Evolutionary conservation across 2,888 invertebrate genomes (phyloP).

Genomic region (Acleris laterana): DNA sequence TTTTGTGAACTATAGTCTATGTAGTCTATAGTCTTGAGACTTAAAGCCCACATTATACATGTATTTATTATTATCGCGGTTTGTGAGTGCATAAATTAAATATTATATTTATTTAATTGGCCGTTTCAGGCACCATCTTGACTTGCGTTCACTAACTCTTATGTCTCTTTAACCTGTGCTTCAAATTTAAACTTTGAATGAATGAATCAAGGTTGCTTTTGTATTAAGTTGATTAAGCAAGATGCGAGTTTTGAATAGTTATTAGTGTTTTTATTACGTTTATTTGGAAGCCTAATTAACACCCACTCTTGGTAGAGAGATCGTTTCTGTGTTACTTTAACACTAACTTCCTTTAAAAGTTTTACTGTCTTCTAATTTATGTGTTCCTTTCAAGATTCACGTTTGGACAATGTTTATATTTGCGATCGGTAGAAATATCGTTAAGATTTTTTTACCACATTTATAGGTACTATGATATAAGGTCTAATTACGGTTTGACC

Average conservation of each 20-base stretch:
- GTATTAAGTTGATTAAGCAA: background rate
- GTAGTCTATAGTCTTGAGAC: background rate
- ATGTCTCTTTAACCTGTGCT: background rate
- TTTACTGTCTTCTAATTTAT: constrained; percentile 25
- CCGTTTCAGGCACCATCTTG: constrained; percentile 3
- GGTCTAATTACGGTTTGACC: too few species aligned
- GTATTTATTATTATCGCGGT: constrained; percentile 1
- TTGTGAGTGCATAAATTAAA: background rate
- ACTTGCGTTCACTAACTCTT: background rate
- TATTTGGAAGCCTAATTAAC: constrained; percentile 30
- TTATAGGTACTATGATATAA: too few species aligned
- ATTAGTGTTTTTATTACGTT: constrained; percentile 8
- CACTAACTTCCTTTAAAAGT: constrained; percentile 18
- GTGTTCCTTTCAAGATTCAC: constrained; percentile 13
- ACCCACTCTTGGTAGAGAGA: constrained; percentile 4
- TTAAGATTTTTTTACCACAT: too few species aligned
- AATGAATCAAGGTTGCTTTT: background rate
- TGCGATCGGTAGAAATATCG: background rate
- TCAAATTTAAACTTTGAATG: background rate
- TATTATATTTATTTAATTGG: constrained; percentile 22
- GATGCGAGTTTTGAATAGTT: background rate
- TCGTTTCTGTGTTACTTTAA: constrained; percentile 14
- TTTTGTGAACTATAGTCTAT: background rate
- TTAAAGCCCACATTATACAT: constrained; percentile 2
- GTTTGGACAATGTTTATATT: background rate